Percentiles rank a stretch among this genome's conserved stretches.
phyloP scores from a whole-genome alignment of 2,888 invertebrate species.

The Cataglyphis rosenhaueri region DNA sequence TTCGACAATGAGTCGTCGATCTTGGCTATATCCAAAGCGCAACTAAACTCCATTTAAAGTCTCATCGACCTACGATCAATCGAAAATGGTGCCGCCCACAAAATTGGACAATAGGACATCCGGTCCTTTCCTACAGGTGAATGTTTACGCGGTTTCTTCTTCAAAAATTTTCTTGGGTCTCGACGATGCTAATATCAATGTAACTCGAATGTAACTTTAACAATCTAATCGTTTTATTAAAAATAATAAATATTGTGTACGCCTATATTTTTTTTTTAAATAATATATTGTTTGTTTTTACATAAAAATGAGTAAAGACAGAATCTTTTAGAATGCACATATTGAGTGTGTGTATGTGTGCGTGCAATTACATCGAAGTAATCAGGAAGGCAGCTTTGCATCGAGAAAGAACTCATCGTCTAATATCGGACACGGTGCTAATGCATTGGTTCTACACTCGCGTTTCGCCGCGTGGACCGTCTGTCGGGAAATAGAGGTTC shows the following conservation, averaged over 20 bases:
- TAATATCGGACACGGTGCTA: conserved; percentile 74
- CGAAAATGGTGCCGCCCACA: conserved; percentile 76
- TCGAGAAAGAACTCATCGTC: conserved; percentile 53
- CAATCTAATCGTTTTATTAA: background rate
- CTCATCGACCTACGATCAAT: conserved; percentile 74
- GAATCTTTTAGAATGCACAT: background rate
- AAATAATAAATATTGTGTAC: background rate
- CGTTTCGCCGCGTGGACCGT: conserved; percentile 78
- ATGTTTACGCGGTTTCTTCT: conserved; percentile 55
- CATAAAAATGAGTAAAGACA: background rate
- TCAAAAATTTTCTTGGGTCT: background rate
- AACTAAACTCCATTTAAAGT: conserved; percentile 79
- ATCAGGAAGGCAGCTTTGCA: conserved; percentile 9
- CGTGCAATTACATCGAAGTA: background rate
- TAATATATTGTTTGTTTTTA: background rate
- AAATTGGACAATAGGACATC: conserved; percentile 79
- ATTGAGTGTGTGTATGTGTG: background rate
- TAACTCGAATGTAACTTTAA: conserved; percentile 30
- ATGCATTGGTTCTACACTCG: conserved; percentile 79
- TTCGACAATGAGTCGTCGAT: conserved; percentile 71
- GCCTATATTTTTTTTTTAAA: background rate
- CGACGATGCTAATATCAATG: conserved; percentile 58
- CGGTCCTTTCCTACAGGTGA: conserved; percentile 75
- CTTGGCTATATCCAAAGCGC: conserved; percentile 66
- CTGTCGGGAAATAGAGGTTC: conserved; percentile 75